Evolutionary conservation across 1,140 invertebrate species (phyloP).

Genomic region (Hestina assimilis): DNA sequence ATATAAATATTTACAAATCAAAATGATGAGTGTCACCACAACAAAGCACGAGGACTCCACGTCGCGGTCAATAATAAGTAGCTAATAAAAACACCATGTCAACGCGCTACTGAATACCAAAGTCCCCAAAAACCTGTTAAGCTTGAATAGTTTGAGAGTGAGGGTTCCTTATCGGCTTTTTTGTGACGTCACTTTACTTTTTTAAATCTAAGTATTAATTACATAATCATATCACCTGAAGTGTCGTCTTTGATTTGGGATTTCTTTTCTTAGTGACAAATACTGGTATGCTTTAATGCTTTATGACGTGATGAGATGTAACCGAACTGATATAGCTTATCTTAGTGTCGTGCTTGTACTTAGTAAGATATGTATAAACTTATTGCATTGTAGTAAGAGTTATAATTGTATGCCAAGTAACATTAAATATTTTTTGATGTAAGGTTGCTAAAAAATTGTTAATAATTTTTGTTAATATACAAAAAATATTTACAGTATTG

Average conservation of each 20-base stretch:
- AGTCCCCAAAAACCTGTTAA: constrained; percentile 37
- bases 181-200: constrained; percentile 16
- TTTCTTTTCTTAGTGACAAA: not conserved
- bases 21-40: constrained; percentile 48
- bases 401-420: too few species aligned
- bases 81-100: constrained; percentile 63
- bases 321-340: too few species aligned
- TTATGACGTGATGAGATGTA: too few species aligned
- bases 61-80: constrained; percentile 49
- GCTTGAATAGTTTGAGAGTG: constrained; percentile 19
- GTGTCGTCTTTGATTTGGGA: not conserved
- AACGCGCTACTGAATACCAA: constrained; percentile 64
- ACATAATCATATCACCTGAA: not conserved
- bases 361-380: too few species aligned
- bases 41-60: constrained; percentile 53
- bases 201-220: not conserved
- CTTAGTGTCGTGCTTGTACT: too few species aligned
- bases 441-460: too few species aligned
- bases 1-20: constrained; percentile 56
- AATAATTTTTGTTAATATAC: too few species aligned
- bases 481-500: too few species aligned
- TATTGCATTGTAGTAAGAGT: too few species aligned
- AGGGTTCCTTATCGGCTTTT: constrained; percentile 20
- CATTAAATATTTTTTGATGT: too few species aligned
- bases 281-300: not conserved